Evolutionary conservation across 2,797 vertebrate species (phyloP).

Genomic region (Sarcophilus harrisii): DNA sequence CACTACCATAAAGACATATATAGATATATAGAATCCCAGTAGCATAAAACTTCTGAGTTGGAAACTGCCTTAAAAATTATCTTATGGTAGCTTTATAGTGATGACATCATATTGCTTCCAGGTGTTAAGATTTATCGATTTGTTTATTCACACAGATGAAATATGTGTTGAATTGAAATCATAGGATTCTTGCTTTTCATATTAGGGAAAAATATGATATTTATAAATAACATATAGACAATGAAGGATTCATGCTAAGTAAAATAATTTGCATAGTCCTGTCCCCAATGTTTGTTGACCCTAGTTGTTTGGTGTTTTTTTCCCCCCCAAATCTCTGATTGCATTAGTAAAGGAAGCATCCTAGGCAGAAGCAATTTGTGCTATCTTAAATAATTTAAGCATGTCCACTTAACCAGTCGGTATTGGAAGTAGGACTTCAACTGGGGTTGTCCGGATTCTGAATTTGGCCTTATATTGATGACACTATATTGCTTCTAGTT

Average conservation of each 20-base stretch:
- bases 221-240: neutral
- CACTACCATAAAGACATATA: neutral
- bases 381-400: neutral
- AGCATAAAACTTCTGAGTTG: neutral
- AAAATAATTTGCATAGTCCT: neutral
- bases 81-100: neutral
- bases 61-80: neutral
- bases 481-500: neutral
- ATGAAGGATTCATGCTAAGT: neutral
- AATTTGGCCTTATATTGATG: neutral
- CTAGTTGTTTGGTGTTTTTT: neutral
- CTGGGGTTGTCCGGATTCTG: neutral
- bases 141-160: neutral
- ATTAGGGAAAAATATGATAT: neutral
- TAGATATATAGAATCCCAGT: neutral
- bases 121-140: neutral
- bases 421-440: neutral
- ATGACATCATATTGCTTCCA: neutral
- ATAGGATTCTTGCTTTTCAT: neutral
- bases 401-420: neutral
- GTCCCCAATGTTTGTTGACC: neutral
- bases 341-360: neutral
- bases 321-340: neutral
- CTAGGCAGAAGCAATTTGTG: neutral
- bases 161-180: neutral